phyloP scores from a whole-genome alignment of 1,140 invertebrate species.

The Apis dorsata region DNA sequence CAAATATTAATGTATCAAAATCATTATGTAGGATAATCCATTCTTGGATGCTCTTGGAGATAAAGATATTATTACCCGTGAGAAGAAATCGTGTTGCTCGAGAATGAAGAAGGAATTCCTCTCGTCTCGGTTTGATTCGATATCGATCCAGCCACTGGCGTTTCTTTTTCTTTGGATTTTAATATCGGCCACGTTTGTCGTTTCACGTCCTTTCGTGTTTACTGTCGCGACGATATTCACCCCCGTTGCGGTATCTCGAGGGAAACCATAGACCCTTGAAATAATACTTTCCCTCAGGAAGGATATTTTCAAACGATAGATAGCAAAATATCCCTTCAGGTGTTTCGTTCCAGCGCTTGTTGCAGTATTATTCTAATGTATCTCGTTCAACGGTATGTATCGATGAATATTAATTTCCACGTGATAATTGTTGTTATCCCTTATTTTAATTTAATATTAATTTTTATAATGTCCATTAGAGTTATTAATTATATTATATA shows the following conservation, averaged over 20 bases:
- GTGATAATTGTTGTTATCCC: too few species aligned
- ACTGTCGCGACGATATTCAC: conserved; percentile 5
- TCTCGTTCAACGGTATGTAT: too few species aligned
- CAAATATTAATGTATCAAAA: too few species aligned
- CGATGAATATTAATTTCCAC: too few species aligned
- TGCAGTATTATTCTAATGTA: too few species aligned
- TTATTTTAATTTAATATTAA: too few species aligned
- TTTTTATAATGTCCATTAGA: too few species aligned
- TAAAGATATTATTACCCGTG: background rate
- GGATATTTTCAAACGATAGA: conserved; percentile 12
- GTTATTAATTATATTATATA: too few species aligned
- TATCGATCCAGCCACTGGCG: background rate
- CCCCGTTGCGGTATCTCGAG: background rate
- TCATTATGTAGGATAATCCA: background rate
- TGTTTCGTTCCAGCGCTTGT: background rate
- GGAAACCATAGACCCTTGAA: background rate
- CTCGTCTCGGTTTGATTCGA: background rate
- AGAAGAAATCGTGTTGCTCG: background rate
- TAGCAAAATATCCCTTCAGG: background rate
- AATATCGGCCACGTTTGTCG: conserved; percentile 19
- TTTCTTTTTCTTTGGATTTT: conserved; percentile 9
- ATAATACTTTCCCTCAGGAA: background rate
- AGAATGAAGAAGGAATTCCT: background rate
- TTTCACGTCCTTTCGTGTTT: conserved; percentile 8
- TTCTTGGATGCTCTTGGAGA: background rate